phyloP scores from a whole-genome alignment of 2,797 vertebrate species.

The Phataginus tricuspis region DNA sequence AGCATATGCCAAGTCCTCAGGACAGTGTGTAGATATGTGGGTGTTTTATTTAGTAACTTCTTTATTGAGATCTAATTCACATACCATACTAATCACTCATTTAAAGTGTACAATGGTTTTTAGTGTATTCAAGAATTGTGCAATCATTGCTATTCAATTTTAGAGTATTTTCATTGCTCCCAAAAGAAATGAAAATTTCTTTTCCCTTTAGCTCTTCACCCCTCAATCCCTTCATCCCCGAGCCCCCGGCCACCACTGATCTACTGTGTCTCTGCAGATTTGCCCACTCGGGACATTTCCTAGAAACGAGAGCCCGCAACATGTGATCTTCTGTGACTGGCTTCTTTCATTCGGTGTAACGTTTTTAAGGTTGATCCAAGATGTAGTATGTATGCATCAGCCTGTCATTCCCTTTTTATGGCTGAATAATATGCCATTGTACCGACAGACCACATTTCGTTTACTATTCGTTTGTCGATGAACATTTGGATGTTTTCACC shows the following conservation, averaged over 20 bases:
- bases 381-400: accelerated
- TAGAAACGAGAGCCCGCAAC: not conserved
- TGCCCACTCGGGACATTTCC: not conserved
- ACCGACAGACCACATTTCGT: accelerated
- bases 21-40: too few relatives aligned
- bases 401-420: not conserved
- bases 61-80: not conserved
- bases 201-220: not conserved
- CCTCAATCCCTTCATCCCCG: too few relatives aligned
- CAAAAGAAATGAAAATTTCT: not conserved
- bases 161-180: not conserved
- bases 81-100: not conserved
- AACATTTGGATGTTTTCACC: not conserved
- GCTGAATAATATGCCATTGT: not conserved
- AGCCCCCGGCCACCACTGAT: too few relatives aligned
- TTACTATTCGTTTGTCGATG: not conserved
- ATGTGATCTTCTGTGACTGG: not conserved
- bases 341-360: not conserved
- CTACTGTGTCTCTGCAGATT: not conserved
- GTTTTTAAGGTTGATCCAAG: not conserved
- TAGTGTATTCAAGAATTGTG: not conserved
- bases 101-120: not conserved
- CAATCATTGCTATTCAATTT: too few relatives aligned
- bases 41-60: not conserved
- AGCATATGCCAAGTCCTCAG: not conserved